Conservation (phyloP, 2,888 invertebrate genomes). For the Cyrtodaria siliqua region DNA sequence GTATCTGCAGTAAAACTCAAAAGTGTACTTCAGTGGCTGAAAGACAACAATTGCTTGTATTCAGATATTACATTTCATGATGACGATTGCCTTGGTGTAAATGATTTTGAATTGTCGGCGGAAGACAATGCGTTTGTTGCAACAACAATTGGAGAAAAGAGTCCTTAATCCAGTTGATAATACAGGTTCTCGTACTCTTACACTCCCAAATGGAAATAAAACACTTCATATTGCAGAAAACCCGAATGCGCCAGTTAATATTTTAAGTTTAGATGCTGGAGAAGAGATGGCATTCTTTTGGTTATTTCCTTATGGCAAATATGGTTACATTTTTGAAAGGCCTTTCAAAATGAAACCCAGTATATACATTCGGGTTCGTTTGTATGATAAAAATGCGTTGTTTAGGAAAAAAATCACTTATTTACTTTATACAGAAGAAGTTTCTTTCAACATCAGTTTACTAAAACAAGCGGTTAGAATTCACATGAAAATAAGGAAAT, state of each 20-base stretch:
- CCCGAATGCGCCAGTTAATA: conserved; percentile 18
- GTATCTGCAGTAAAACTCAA: no score
- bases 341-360: conserved; percentile 23
- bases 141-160: no score
- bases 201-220: no score
- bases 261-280: conserved; percentile 22
- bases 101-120: no score
- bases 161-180: no score
- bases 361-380: no score
- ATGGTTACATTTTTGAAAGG: conserved; percentile 21
- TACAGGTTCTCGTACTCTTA: no score
- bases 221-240: conserved; percentile 6
- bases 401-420: conserved; percentile 49
- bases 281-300: conserved; percentile 56
- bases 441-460: conserved; percentile 24
- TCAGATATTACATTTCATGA: no score
- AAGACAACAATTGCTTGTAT: no score
- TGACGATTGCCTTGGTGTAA: no score
- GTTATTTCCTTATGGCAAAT: conserved; percentile 49
- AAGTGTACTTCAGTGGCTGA: no score
- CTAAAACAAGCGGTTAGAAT: conserved; percentile 34
- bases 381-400: conserved; percentile 11
- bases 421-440: conserved; percentile 37
- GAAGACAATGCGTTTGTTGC: no score
- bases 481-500: conserved; percentile 40